Conservation (phyloP, 2,113 vertebrate species). For the Pygoscelis adeliae region DNA sequence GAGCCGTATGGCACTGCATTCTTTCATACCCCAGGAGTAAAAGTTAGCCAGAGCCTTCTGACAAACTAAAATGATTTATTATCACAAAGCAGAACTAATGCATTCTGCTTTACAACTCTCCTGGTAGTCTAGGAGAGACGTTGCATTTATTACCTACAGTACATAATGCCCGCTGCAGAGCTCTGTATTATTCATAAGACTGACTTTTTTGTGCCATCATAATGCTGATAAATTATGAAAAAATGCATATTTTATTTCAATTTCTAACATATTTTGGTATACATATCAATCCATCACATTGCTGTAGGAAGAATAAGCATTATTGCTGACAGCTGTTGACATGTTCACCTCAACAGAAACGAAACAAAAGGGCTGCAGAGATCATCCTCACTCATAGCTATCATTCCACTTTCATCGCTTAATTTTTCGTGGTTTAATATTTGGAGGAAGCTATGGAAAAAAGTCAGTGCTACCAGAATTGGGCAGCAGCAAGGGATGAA, state of each 20-base stretch:
- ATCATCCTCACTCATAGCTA: conserved; percentile 26
- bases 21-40: conserved; percentile 78
- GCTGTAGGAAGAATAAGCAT: conserved; percentile 58
- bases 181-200: conserved; percentile 95
- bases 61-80: conserved; percentile 89
- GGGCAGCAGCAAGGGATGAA: rapidly evolving
- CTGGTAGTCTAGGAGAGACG: conserved; percentile 79
- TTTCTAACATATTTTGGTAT: conserved; percentile 85
- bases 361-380: conserved; percentile 62
- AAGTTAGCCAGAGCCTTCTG: conserved; percentile 78
- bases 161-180: conserved; percentile 81
- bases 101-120: conserved; percentile 85
- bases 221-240: conserved; percentile 86
- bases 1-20: conserved; percentile 75
- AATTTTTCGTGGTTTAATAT: conserved; percentile 50
- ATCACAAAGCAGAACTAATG: conserved; percentile 87
- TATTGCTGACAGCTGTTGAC: conserved; percentile 70
- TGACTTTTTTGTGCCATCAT: conserved; percentile 82
- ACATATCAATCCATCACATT: conserved; percentile 77
- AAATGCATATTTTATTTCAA: conserved; percentile 89
- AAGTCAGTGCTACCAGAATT: conserved; percentile 10
- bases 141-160: conserved; percentile 86
- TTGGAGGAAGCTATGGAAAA: conserved; percentile 47
- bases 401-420: conserved; percentile 30
- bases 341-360: conserved; percentile 52